These are phyloP conservation scores for Hoplias malabaricus DNA, from an alignment of 2,113 vertebrate genomes.

Conservation along the genomic window DNA sequence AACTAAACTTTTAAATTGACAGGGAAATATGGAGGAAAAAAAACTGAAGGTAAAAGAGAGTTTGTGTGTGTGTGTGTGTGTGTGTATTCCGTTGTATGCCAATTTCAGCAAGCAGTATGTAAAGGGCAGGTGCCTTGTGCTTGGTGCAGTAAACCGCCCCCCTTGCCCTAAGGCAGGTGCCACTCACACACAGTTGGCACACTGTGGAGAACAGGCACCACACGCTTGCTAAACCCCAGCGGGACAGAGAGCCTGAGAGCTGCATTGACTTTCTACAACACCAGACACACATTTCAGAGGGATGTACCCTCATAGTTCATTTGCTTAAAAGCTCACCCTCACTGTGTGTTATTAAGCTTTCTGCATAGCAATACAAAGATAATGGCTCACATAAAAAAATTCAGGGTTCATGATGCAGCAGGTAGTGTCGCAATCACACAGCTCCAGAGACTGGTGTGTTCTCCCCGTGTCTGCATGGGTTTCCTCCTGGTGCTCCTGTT, in stretches of 20 bases:
- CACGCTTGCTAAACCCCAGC: neutral
- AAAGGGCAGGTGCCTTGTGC: slow-evolving; percentile 4
- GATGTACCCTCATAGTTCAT: slow-evolving; percentile 2
- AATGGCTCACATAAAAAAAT: too few relatives aligned
- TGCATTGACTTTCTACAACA: neutral
- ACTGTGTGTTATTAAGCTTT: neutral
- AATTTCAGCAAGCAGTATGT: neutral
- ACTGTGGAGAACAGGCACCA: neutral
- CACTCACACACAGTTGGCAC: slow-evolving; percentile 8
- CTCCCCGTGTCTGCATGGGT: too few relatives aligned
- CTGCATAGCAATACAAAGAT: too few relatives aligned
- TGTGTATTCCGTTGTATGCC: neutral
- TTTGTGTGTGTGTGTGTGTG: neutral
- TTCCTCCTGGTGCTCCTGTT: too few relatives aligned
- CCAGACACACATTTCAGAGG: neutral
- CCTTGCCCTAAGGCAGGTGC: slow-evolving; percentile 5
- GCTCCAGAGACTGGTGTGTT: too few relatives aligned
- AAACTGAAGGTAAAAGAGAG: neutral
- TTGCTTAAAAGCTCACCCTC: neutral
- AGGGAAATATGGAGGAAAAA: neutral
- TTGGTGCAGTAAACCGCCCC: neutral
- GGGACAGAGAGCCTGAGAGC: neutral
- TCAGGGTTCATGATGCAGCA: too few relatives aligned
- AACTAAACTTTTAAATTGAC: neutral
- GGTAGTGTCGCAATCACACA: too few relatives aligned